These are phyloP conservation scores for Zoroaster sp. DNA, from an alignment of 53 echinoderm and acorn worm genomes.

Conservation along the genomic window DNA sequence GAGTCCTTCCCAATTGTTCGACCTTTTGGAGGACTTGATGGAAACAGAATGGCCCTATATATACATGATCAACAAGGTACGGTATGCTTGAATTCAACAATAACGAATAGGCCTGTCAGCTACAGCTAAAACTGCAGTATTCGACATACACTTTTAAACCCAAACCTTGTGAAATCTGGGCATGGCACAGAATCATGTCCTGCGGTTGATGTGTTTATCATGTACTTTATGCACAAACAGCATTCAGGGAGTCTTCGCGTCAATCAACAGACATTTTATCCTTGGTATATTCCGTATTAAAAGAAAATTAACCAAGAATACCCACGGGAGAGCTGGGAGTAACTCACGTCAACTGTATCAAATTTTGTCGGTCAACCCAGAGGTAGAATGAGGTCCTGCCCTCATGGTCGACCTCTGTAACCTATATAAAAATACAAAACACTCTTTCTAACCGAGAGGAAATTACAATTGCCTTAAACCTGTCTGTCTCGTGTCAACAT, in stretches of 20 bases:
- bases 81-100: no score
- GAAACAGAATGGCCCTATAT: no score
- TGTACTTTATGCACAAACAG: neutral
- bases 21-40: no score
- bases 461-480: neutral
- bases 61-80: no score
- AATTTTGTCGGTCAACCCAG: neutral
- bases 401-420: neutral
- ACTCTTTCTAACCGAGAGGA: neutral
- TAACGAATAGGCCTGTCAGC: no score
- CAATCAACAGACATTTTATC: neutral
- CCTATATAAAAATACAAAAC: neutral
- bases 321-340: neutral
- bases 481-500: conserved; percentile 31
- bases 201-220: neutral
- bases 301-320: neutral
- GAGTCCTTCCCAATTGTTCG: no score
- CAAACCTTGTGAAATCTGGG: no score
- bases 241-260: neutral
- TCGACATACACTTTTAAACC: no score
- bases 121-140: no score
- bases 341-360: neutral
- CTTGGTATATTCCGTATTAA: neutral
- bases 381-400: neutral
- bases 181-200: neutral